Base-by-base conservation (phyloP, 2,888 invertebrate genomes). In the Mylabris sibirica region DNA sequence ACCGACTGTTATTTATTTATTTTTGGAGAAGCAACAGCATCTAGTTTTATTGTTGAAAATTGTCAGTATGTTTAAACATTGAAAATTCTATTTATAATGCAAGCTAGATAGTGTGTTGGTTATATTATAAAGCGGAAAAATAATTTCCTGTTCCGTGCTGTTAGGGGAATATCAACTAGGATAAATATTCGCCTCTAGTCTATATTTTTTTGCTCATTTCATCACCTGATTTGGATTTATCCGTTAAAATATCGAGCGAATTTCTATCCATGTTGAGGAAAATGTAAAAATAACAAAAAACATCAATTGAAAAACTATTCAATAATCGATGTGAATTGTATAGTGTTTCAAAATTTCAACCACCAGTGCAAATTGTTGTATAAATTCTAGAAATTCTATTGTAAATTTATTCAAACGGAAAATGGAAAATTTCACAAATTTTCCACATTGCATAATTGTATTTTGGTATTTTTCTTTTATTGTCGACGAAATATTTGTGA, bases 91-190 rank as follows among this genome's bases (percentile, higher is more conserved):
- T 74, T 80, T 79, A 76, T 77, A 74, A 79, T 79, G 77, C 79
- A 76, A 76, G 76, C 64, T 76, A 77, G 76, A 76, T 75, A 74
- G 76, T 72, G 71, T 68, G 73, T 75, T 75, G 79, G 79, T 73
- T 63, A 78, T 79, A 80, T 79, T 79, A 78, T 79, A 79, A 79
- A 78, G 76, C 80, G 80, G 79, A 80, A 80, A 80, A 80, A 80
- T 80, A 80, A 80, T 80, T 80, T 80, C 80, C 80, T 78, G 79
- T 78, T 79, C 76, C 76, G 76, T 68, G 72, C 68, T 73, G 76
- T 72, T 64, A 70, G 75, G 77, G 78, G 80, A 80, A 80, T 80
- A 78, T 75, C 78, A 80, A 80, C 77, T 77, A 79, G 77, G 75
- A 77, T 79, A 78, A 79, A 79, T 78, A 79, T 77, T 76, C 77